phyloP scores from a whole-genome alignment of 2,888 invertebrate genomes.

The Dasysyrphus albostriatus region DNA sequence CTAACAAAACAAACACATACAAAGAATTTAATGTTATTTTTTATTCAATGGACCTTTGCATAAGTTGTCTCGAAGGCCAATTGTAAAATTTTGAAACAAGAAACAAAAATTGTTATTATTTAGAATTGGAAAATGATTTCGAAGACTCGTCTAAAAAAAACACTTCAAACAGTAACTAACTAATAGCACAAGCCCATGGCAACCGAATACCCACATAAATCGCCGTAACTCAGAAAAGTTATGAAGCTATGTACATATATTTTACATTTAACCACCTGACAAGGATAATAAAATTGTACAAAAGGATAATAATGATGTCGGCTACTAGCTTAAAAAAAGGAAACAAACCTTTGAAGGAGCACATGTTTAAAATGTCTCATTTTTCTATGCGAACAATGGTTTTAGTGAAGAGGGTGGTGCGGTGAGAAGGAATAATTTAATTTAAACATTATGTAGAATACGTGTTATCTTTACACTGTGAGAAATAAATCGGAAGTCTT shows the following conservation, averaged over 20 bases:
- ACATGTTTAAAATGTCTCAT: constrained; percentile 53
- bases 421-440: constrained; percentile 46
- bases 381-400: constrained; percentile 24
- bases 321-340: constrained; percentile 22
- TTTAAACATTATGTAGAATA: constrained; percentile 28
- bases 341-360: constrained; percentile 20
- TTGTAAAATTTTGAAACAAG: constrained; percentile 37
- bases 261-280: constrained; percentile 72
- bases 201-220: constrained; percentile 64
- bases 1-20: constrained; percentile 20
- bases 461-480: neutral
- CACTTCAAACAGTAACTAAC: neutral
- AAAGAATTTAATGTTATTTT: constrained; percentile 2
- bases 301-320: constrained; percentile 74
- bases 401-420: neutral
- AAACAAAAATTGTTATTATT: constrained; percentile 47
- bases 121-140: neutral
- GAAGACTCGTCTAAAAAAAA: constrained; percentile 22
- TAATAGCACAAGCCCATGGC: constrained; percentile 23
- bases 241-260: constrained; percentile 61
- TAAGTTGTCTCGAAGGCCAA: constrained; percentile 33
- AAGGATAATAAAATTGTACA: constrained; percentile 74
- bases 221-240: constrained; percentile 63
- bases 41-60: constrained; percentile 41
- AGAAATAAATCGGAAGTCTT: neutral